Percentiles rank a stretch among this genome's conserved stretches.
Conservation (phyloP, 2,888 invertebrate species). For the Gastracanthus pulcherrimus region DNA sequence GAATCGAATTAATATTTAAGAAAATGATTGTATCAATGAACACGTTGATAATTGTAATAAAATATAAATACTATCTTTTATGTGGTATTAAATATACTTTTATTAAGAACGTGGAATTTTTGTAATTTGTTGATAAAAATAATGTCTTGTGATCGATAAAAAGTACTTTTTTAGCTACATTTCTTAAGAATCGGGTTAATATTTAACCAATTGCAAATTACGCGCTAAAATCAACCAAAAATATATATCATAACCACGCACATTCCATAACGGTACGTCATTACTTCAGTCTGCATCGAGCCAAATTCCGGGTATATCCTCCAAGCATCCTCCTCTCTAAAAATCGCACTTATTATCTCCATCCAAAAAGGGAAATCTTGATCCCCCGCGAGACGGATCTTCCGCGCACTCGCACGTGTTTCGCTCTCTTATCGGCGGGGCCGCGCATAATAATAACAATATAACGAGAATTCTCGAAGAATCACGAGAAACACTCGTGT, state of each 20-base stretch:
- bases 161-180: no score
- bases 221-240: no score
- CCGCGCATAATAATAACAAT: background rate
- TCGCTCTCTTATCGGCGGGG: background rate
- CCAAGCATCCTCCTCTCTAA: background rate
- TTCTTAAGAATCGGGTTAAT: background rate
- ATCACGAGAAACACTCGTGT: slow-evolving; percentile 3
- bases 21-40: no score
- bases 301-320: background rate
- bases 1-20: no score
- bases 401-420: slow-evolving; percentile 2
- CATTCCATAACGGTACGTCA: background rate
- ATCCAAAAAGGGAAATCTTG: slow-evolving; percentile 4
- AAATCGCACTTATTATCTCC: background rate
- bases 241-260: no score
- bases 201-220: background rate
- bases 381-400: background rate
- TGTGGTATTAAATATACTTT: no score
- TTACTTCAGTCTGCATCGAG: no score
- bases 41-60: no score
- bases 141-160: no score
- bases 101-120: no score
- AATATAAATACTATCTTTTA: no score
- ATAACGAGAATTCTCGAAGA: slow-evolving; percentile 4
- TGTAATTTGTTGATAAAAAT: no score